Evolutionary conservation across 2,113 vertebrate genomes (phyloP), one percentile per base, ranked within the genome.

Genomic region (Excalfactoria chinensis): DNA sequence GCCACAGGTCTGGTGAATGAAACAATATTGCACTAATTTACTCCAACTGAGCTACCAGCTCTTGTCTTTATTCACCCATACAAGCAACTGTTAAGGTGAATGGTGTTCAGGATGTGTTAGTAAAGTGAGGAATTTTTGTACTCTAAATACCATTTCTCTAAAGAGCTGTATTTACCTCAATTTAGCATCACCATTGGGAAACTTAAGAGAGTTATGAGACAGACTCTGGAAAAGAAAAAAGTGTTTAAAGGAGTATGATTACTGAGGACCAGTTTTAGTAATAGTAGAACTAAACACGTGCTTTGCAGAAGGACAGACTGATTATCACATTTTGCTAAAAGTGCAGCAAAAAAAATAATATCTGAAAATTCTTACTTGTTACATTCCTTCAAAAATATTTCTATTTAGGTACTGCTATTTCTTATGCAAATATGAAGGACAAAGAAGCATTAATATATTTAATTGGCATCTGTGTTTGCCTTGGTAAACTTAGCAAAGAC

Each of bases 261-360:
- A 49, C 41, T 67, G 44, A 79, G 63, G 75, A 9, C 32, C 55
- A 66, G 32, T 63, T 71, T 49, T 13, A 67, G 37, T 41, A 76
- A 93, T 1, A 5, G 30, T 67, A 37, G 13, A 68, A 35, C 40
- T 68, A 64, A 72, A 59, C 1, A 2, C 25, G 25, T 19, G 28
- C 14, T 64, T 78, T 75, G n/a, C 48, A 78, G 49, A 6, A 84
- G 46, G 53, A 71, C 21, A 89, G 9, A 35, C 32, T 14, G 10
- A 44, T 86, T 53, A 43, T 66, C 59, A 82, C 9, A 55, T 48
- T 66, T 53, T 79, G 20, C 43, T 91, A 44, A 10, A 79, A 76
- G 2, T 13, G 10, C 3, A 78, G 34, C 6, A 83, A 96, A 96
- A 89, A 87, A 96, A 96, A 89, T 49, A 90, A 51, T 40, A 91